Percentiles rank a stretch among this genome's conserved stretches.
Evolutionary conservation across 2,113 vertebrate species (phyloP).

Genomic region (Anseranas semipalmata): DNA sequence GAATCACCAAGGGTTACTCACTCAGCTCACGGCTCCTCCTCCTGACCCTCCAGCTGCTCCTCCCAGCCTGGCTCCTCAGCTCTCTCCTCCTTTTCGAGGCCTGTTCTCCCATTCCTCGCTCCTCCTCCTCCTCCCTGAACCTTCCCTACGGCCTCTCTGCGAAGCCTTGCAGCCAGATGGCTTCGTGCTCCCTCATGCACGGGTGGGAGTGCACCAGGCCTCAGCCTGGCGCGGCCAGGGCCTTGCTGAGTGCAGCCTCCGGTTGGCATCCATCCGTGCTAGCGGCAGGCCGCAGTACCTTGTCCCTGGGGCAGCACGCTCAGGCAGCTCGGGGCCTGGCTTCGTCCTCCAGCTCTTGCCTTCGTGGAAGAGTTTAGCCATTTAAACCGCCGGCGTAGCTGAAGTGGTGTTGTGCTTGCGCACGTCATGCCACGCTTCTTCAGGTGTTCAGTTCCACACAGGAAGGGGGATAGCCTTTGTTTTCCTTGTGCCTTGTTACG

Average conservation of each 20-base stretch:
- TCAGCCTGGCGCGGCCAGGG: not conserved
- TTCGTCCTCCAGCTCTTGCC: not conserved
- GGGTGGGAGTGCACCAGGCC: not conserved
- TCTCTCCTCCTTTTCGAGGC: not conserved
- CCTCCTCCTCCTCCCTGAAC: not conserved
- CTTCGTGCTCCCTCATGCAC: not conserved
- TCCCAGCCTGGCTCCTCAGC: not conserved
- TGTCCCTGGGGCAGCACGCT: fast-evolving
- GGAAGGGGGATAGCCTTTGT: not conserved
- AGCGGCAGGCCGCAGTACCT: not conserved
- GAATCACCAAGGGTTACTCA: not conserved
- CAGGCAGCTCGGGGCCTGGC: not conserved
- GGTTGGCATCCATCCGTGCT: not conserved
- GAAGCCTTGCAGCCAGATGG: not conserved
- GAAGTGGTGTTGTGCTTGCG: not conserved
- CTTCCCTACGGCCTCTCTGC: not conserved
- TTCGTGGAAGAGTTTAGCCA: not conserved
- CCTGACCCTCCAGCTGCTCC: not conserved
- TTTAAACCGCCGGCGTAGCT: not conserved
- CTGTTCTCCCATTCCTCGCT: not conserved
- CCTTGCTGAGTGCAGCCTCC: not conserved
- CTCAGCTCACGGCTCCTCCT: not conserved
- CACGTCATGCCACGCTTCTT: fast-evolving
- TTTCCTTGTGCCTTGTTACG: not conserved
- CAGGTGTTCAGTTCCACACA: not conserved